Percentiles rank a stretch among this genome's conserved stretches.
phyloP scores from a whole-genome alignment of 2,797 vertebrate genomes.

The Pelobates cultripes region DNA sequence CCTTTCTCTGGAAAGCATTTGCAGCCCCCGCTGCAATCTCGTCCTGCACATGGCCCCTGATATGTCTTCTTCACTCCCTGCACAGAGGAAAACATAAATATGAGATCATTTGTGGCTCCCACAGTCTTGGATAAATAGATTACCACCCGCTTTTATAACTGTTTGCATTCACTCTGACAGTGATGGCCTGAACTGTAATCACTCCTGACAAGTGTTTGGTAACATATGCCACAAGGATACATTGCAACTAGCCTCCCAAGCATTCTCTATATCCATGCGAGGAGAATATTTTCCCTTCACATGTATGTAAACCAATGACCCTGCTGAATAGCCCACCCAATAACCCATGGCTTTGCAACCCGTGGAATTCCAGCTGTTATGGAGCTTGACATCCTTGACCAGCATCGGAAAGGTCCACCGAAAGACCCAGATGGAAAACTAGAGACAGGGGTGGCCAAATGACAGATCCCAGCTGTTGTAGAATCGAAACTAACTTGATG shows the following conservation, averaged over 20 bases:
- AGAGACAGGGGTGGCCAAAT: too few relatives aligned
- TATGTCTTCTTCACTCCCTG: slow-evolving; percentile 78
- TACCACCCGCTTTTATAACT: slow-evolving; percentile 13
- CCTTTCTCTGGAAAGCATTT: slow-evolving; percentile 89
- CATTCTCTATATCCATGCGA: background rate
- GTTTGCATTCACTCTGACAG: slow-evolving; percentile 34
- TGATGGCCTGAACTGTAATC: slow-evolving; percentile 44
- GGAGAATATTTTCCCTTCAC: slow-evolving; percentile 25
- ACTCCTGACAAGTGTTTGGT: slow-evolving; percentile 47
- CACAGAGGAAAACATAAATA: slow-evolving; percentile 52
- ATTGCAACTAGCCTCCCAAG: slow-evolving; percentile 29
- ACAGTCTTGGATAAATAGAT: slow-evolving; percentile 31
- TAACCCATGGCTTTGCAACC: background rate
- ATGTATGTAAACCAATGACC: slow-evolving; percentile 37
- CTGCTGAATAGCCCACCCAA: slow-evolving; percentile 9
- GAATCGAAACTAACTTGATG: too few relatives aligned
- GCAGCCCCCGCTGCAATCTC: slow-evolving; percentile 83
- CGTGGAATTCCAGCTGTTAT: background rate
- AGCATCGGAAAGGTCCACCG: too few relatives aligned
- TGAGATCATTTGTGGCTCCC: slow-evolving; percentile 40
- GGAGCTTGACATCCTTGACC: background rate
- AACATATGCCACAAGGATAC: slow-evolving; percentile 38
- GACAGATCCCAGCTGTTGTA: too few relatives aligned
- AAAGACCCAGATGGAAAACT: too few relatives aligned
- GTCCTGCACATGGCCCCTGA: slow-evolving; percentile 79